Conservation (phyloP, 2,888 invertebrate species). For the Lysandra bellargus region DNA sequence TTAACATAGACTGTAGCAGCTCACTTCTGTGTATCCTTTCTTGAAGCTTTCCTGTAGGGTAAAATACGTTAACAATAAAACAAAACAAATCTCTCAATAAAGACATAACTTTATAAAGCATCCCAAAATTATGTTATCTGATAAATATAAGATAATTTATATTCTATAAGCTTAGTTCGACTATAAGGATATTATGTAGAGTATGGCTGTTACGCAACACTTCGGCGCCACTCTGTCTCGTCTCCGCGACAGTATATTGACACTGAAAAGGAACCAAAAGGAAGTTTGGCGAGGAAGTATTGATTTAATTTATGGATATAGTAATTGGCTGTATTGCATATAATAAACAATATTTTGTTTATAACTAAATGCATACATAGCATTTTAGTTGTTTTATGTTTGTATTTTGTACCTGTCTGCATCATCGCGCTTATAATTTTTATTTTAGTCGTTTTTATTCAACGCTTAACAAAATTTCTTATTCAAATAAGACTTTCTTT, state of each 20-base stretch:
- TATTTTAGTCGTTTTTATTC: too few species aligned
- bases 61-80: background rate
- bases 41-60: background rate
- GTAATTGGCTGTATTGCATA: background rate
- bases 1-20: too few species aligned
- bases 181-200: constrained; percentile 31
- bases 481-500: too few species aligned
- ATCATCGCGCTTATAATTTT: too few species aligned
- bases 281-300: background rate
- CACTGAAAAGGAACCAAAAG: constrained; percentile 34
- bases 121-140: background rate
- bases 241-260: constrained; percentile 42
- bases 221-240: constrained; percentile 62
- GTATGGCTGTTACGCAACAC: constrained; percentile 48
- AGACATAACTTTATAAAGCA: background rate
- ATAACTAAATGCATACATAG: background rate
- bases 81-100: constrained; percentile 10
- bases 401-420: background rate
- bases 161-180: background rate
- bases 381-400: background rate
- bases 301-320: background rate
- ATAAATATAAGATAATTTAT: constrained; percentile 5
- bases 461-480: too few species aligned
- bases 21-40: background rate
- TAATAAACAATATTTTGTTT: background rate